A percentile compares a stretch with the other conserved stretches of the same genome.
These are phyloP conservation scores for Cygnus atratus DNA, from an alignment of 2,113 vertebrate genomes.

Conservation along the genomic window DNA sequence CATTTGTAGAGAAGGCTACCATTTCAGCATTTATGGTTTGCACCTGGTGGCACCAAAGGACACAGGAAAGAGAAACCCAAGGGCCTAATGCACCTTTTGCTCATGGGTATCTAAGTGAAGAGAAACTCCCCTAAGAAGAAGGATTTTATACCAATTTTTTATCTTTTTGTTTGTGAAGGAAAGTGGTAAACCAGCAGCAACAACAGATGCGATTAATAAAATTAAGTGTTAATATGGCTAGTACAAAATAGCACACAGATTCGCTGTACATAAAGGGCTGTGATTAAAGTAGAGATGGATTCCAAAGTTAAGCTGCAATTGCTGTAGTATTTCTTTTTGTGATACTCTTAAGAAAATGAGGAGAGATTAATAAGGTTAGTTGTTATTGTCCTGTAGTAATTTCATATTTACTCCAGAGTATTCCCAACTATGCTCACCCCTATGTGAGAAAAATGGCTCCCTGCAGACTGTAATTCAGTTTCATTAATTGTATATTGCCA, in stretches of 20 bases:
- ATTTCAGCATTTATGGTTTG: neutral
- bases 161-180: neutral
- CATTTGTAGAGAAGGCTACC: neutral
- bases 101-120: neutral
- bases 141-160: neutral
- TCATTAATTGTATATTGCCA: neutral
- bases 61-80: neutral
- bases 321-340: neutral
- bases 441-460: neutral
- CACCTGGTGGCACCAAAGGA: neutral
- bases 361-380: conserved; percentile 37
- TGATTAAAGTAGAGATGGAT: neutral
- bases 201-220: neutral
- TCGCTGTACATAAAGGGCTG: neutral
- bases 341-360: conserved; percentile 31
- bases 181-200: neutral
- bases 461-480: neutral
- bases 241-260: neutral
- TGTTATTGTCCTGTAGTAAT: neutral
- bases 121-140: neutral
- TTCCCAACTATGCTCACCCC: neutral
- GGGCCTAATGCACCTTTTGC: neutral
- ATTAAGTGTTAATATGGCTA: neutral
- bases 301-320: neutral
- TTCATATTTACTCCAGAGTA: conserved; percentile 33